Percentiles rank a stretch among this genome's conserved stretches.
Evolutionary conservation across 1,140 invertebrate species (phyloP).

Genomic region (Thereuonema tuberculata): DNA sequence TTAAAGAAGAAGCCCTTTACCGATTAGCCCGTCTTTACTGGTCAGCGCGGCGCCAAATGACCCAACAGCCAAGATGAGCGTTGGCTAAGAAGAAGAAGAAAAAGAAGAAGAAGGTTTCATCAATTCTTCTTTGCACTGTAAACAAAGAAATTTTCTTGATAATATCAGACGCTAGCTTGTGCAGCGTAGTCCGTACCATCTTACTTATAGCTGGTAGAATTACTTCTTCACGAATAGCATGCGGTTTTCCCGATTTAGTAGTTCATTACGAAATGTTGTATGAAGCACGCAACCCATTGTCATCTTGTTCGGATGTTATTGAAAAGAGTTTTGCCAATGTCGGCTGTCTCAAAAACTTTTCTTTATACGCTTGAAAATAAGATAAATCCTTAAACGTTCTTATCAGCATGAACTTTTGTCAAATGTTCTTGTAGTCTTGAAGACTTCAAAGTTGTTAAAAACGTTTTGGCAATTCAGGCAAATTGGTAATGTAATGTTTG

Average conservation of each 20-base stretch:
- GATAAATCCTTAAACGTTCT: slow-evolving; percentile 11
- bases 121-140: too few species aligned
- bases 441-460: slow-evolving; percentile 15
- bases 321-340: slow-evolving; percentile 15
- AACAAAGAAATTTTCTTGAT: too few species aligned
- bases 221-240: slow-evolving; percentile 17
- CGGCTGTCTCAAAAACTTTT: slow-evolving; percentile 13
- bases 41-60: too few species aligned
- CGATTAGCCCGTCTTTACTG: too few species aligned
- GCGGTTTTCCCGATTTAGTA: slow-evolving; percentile 14
- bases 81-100: too few species aligned
- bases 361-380: slow-evolving; percentile 15
- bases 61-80: too few species aligned
- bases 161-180: too few species aligned
- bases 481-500: too few species aligned
- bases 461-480: too few species aligned
- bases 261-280: slow-evolving; percentile 18
- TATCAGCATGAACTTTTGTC: slow-evolving; percentile 15
- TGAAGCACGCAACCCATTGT: slow-evolving; percentile 14
- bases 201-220: slow-evolving; percentile 14
- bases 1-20: too few species aligned
- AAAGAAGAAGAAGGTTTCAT: too few species aligned
- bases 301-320: slow-evolving; percentile 14
- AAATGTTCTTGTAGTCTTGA: slow-evolving; percentile 16
- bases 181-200: too few species aligned